Conservation (phyloP, 2,888 invertebrate genomes). For the Zele albiditarsus region DNA sequence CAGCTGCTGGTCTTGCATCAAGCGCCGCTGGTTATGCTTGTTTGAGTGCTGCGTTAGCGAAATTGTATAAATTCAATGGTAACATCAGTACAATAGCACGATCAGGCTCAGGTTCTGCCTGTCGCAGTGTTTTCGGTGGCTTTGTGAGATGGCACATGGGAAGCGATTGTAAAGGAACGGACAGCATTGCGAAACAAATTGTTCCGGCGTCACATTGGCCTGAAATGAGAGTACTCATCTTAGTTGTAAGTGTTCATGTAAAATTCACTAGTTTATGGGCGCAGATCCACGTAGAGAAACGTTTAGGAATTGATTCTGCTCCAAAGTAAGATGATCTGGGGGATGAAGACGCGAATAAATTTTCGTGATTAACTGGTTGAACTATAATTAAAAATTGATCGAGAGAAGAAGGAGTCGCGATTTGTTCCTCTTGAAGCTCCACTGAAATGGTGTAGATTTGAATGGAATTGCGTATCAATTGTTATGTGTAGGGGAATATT, state of each 20-base stretch:
- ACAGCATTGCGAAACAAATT: constrained; percentile 86
- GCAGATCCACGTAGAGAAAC: too few relatives aligned
- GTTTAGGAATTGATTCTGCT: too few relatives aligned
- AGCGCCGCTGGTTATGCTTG: constrained; percentile 99
- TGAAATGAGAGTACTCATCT: constrained; percentile 88
- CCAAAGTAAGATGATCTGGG: too few relatives aligned
- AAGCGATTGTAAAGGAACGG: constrained; percentile 77
- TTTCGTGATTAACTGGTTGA: too few relatives aligned
- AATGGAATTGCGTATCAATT: too few relatives aligned
- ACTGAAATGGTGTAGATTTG: too few relatives aligned
- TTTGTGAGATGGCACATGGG: constrained; percentile 96
- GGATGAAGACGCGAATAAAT: too few relatives aligned
- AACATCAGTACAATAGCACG: constrained; percentile 87
- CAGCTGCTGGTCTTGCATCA: constrained; percentile 97
- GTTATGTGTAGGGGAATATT: too few relatives aligned
- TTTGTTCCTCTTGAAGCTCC: too few relatives aligned
- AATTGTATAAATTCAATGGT: constrained; percentile 81
- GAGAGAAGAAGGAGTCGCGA: too few relatives aligned
- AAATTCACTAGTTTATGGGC: not conserved
- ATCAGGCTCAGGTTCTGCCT: constrained; percentile 95
- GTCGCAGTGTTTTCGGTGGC: constrained; percentile 94
- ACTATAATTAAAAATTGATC: too few relatives aligned
- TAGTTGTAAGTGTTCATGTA: constrained; percentile 80
- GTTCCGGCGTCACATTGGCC: constrained; percentile 88
- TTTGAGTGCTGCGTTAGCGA: constrained; percentile 80